Base-by-base conservation (phyloP, 2,888 invertebrate species). In the Rotaria socialis region DNA sequence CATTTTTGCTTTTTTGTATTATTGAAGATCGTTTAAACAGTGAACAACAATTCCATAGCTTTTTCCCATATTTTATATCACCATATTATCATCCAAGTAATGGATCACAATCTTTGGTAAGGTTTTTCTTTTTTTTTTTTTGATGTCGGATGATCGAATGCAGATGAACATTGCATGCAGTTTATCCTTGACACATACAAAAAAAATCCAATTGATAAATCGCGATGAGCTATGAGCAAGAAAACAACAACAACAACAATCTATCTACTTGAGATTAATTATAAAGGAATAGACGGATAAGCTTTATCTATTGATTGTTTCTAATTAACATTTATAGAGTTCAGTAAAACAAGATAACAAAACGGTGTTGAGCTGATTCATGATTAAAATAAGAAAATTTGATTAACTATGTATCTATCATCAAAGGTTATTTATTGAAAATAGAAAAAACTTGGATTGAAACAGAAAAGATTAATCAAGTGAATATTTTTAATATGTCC, bases 51-150 rank as follows among this genome's bases (percentile, higher is more conserved):
- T n/a, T 47, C 3, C 80, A 47, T 47, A 67, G 35, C 19, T 80
- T 80, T n/a, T 80, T 80, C n/a, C 80, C 80, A 24, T 80, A 80
- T 80, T 80, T 80, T 47, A 80, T 80, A 0, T 80, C 80, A n/a
- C 80, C 80, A 14, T 80, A 80, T n/a, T 80, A 80, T 80, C 43
- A 80, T n/a, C 24, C 24, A 4, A 80, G 19, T 80, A 80, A 47
- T 80, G 10, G 24, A 43, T 16, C 35, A 8, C 80, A 22, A 47
- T 11, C 43, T 11, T 80, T 80, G 47, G 80, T 80, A 80, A 80
- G 80, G 47, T 22, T 47, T 80, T 80, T 16, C 27, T 74, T 2
- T 55, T 55, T 55, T 52, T 52, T 55, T 55, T 50, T 50, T 14
- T 50, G 50, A 14, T 52, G 52, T 52, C 3, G 52, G 16, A 55